Percentiles rank a stretch among this genome's conserved stretches.
Evolutionary conservation across 2,113 vertebrate genomes (phyloP).

Genomic region (Excalfactoria chinensis): DNA sequence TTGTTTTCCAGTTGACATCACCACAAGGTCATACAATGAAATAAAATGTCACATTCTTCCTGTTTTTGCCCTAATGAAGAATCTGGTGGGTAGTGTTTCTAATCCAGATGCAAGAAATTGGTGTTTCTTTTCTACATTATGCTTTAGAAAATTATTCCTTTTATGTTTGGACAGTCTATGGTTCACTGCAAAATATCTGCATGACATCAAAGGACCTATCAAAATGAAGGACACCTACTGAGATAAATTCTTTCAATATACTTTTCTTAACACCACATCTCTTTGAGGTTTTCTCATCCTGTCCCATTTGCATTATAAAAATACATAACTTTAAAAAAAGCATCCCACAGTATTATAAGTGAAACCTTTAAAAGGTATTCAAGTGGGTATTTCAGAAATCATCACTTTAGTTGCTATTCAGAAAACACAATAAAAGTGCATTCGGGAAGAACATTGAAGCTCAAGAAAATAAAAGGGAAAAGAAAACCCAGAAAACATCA

Average conservation of each 20-base stretch:
- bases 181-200: neutral
- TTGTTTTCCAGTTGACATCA: neutral
- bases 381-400: conserved; percentile 15
- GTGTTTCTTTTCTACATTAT: neutral
- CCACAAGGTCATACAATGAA: neutral
- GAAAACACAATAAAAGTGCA: neutral
- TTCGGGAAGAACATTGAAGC: neutral
- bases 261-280: neutral
- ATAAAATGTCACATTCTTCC: neutral
- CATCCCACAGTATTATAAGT: neutral
- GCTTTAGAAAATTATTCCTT: neutral
- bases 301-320: conserved; percentile 41
- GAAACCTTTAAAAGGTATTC: conserved; percentile 44
- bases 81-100: neutral
- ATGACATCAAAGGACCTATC: conserved; percentile 51
- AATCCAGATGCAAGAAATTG: neutral
- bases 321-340: neutral
- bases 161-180: neutral
- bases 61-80: conserved; percentile 3
- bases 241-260: conserved; percentile 52
- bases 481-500: neutral
- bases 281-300: conserved; percentile 54
- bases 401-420: conserved; percentile 18
- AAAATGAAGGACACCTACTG: conserved; percentile 12
- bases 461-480: neutral